Evolutionary conservation across 2,888 invertebrate genomes (phyloP).

Genomic region (Cepaea hortensis): DNA sequence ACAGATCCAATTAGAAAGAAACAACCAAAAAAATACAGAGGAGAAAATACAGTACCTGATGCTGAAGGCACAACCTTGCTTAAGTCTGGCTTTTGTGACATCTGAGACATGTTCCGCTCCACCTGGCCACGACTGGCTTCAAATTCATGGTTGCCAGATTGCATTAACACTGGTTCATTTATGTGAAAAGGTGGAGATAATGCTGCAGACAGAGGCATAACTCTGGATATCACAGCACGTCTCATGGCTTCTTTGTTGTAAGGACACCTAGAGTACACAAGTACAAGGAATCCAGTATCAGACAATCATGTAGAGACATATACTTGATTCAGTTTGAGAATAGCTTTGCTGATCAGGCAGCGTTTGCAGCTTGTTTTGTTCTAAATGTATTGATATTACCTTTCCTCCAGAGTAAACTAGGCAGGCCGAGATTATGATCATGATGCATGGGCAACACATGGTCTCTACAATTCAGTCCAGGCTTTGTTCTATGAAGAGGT

Average conservation of each 20-base stretch:
- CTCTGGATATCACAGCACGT: constrained; percentile 71
- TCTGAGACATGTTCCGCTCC: constrained; percentile 14
- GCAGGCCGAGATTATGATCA: too few species aligned
- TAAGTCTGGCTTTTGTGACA: background rate
- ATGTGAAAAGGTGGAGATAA: constrained; percentile 64
- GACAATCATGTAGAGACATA: too few species aligned
- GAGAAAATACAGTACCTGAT: constrained; percentile 54
- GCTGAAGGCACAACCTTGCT: constrained; percentile 58
- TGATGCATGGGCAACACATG: too few species aligned
- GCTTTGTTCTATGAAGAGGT: too few species aligned
- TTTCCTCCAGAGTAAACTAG: too few species aligned
- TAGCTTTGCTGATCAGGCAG: too few species aligned
- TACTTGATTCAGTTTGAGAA: too few species aligned
- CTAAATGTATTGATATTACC: too few species aligned
- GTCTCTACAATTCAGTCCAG: too few species aligned
- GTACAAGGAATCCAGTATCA: background rate
- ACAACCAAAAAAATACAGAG: background rate
- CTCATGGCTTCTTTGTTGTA: constrained; percentile 59
- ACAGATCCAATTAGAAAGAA: too few species aligned
- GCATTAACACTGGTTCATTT: constrained; percentile 57
- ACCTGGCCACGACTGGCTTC: constrained; percentile 55
- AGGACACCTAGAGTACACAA: constrained; percentile 58
- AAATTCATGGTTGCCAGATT: constrained; percentile 60
- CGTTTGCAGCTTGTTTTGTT: too few species aligned
- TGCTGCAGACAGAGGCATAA: constrained; percentile 53